These are phyloP conservation scores for Drosophila albomicans DNA, from an alignment of 1,140 invertebrate genomes.

Conservation along the genomic window DNA sequence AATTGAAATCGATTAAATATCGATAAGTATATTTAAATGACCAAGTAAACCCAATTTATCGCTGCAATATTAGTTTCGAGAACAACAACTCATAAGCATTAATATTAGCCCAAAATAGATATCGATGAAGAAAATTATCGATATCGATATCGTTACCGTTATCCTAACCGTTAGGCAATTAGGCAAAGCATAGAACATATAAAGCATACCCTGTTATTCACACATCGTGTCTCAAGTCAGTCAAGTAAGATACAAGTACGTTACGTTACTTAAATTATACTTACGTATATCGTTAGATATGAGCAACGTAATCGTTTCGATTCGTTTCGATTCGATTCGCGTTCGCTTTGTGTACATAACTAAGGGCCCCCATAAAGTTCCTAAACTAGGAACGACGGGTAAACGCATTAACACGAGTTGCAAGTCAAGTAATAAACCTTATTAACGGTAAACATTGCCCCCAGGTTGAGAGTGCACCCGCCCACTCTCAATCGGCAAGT, in stretches of 20 bases:
- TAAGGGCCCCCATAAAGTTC: constrained; percentile 69
- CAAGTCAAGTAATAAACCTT: constrained; percentile 70
- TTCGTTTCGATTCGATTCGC: constrained; percentile 28
- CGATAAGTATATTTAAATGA: constrained; percentile 46
- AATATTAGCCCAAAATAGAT: constrained; percentile 8
- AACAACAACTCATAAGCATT: constrained; percentile 14
- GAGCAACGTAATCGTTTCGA: constrained; percentile 19
- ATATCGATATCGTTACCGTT: constrained; percentile 25
- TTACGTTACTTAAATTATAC: constrained; percentile 33
- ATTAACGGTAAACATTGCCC: constrained; percentile 31
- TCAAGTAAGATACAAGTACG: constrained; percentile 26
- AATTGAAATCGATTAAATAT: constrained; percentile 7
- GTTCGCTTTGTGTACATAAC: constrained; percentile 52
- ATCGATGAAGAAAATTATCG: constrained; percentile 2
- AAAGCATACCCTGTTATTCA: constrained; percentile 25
- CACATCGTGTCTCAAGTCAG: constrained; percentile 17
- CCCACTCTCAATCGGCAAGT: constrained; percentile 18
- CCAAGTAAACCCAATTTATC: constrained; percentile 55
- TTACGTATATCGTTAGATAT: constrained; percentile 39
- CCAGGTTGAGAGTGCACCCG: constrained; percentile 19
- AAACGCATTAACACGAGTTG: constrained; percentile 60
- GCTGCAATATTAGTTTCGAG: constrained; percentile 51
- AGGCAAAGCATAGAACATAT: constrained; percentile 11
- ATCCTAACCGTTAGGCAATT: constrained; percentile 9
- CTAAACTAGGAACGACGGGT: constrained; percentile 70